Evolutionary conservation across 2,113 vertebrate species (phyloP).

Genomic region (Mesembrinibis cayennensis): DNA sequence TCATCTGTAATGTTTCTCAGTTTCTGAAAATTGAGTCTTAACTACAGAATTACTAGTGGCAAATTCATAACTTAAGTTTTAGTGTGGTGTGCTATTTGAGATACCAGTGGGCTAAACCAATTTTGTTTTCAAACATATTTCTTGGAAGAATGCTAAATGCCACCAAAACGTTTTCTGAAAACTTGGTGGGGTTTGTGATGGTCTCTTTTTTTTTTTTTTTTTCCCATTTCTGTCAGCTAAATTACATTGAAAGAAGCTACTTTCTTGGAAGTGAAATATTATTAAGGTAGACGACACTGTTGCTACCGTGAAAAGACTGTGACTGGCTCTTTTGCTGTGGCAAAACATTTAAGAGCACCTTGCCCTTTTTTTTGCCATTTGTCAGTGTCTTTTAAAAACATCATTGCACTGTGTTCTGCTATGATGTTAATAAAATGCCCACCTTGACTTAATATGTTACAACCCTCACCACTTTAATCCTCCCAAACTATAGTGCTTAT

Average conservation of each 20-base stretch:
- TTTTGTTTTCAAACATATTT: neutral
- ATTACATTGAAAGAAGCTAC: neutral
- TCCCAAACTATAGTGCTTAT: neutral
- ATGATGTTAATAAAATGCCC: neutral
- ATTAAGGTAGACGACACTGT: neutral
- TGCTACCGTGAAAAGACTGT: neutral
- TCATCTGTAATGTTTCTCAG: neutral
- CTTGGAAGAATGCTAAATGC: neutral
- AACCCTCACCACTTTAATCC: neutral
- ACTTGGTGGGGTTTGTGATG: neutral
- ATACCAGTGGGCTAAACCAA: neutral
- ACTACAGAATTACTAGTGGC: neutral
- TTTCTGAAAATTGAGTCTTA: neutral
- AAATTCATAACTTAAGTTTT: neutral
- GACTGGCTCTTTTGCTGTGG: neutral
- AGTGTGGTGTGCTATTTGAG: neutral
- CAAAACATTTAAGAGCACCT: neutral
- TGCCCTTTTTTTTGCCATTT: neutral
- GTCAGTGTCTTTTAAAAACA: neutral
- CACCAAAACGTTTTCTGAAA: neutral
- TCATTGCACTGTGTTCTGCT: neutral
- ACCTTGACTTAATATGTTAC: neutral
- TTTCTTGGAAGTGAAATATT: neutral
- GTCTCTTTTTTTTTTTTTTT: neutral
- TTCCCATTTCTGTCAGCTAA: neutral